Evolutionary conservation across 2,113 vertebrate species (phyloP).

Genomic region (Pelecanoides urinatrix): DNA sequence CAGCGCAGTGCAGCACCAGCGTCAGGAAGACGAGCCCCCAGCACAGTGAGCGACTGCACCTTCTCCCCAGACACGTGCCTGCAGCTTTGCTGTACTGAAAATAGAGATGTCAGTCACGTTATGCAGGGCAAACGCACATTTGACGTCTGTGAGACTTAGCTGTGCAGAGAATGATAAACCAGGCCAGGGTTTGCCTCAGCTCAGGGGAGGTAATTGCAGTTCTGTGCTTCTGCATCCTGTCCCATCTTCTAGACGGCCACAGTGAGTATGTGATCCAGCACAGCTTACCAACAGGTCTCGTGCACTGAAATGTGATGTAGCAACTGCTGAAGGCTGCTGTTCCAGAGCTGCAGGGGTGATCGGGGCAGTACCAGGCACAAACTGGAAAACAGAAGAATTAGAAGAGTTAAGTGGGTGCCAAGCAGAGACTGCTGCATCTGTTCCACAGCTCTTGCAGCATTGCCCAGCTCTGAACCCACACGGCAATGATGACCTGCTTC

Average conservation of each 20-base stretch:
- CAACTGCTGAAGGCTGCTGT: not conserved
- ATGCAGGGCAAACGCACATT: not conserved
- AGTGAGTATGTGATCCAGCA: not conserved
- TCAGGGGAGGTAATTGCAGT: not conserved
- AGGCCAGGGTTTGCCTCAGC: constrained; percentile 1
- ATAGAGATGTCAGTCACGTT: constrained; percentile 7
- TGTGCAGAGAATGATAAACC: not conserved
- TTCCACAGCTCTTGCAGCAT: not conserved
- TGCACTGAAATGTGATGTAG: not conserved
- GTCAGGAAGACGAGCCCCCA: rapidly evolving
- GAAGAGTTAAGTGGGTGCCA: not conserved
- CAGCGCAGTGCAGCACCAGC: rapidly evolving
- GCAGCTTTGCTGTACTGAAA: constrained; percentile 5
- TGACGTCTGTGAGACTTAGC: not conserved
- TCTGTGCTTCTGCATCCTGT: not conserved
- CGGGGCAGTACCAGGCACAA: rapidly evolving
- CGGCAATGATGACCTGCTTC: not conserved
- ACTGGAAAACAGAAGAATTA: not conserved
- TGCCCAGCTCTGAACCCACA: not conserved
- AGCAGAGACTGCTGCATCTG: not conserved
- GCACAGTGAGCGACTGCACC: not conserved
- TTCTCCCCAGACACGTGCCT: not conserved
- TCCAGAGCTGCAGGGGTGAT: not conserved
- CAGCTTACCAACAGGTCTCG: not conserved
- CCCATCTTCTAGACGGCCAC: not conserved